phyloP scores from a whole-genome alignment of 2,113 vertebrate genomes.

The Amia ocellicauda region DNA sequence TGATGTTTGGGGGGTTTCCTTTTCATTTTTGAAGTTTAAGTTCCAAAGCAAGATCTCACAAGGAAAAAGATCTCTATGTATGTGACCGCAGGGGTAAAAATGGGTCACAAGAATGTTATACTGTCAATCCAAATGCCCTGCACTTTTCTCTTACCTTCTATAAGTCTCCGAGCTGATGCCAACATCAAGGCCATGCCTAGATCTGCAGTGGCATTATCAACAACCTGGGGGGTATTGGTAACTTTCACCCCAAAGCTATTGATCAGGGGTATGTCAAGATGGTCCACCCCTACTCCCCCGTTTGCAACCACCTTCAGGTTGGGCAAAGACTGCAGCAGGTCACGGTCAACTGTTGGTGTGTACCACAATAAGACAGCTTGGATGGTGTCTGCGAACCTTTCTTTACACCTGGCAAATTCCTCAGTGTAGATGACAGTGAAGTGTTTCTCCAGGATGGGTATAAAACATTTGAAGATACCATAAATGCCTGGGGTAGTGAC shows the following conservation, averaged over 20 bases:
- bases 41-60: no score
- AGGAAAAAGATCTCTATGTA: no score
- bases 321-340: constrained; percentile 40
- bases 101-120: no score
- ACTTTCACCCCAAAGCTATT: constrained; percentile 66
- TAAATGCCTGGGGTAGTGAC: constrained; percentile 44
- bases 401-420: constrained; percentile 54
- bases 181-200: constrained; percentile 69
- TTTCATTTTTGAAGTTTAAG: no score
- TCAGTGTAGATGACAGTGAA: constrained; percentile 64
- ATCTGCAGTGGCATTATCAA: constrained; percentile 69
- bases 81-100: no score
- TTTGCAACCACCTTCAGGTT: constrained; percentile 64
- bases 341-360: no score
- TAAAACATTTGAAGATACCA: constrained; percentile 44
- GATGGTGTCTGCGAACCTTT: constrained; percentile 53
- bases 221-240: constrained; percentile 61
- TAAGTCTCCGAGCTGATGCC: constrained; percentile 65
- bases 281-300: constrained; percentile 70
- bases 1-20: no score
- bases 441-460: constrained; percentile 55
- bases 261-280: constrained; percentile 67
- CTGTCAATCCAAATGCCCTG: no score
- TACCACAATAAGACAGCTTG: constrained; percentile 58
- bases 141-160: constrained; percentile 75